Evolutionary conservation across 2,797 vertebrate genomes (phyloP), one percentile per base, ranked within the genome.

Genomic region (Eleutherodactylus coqui): DNA sequence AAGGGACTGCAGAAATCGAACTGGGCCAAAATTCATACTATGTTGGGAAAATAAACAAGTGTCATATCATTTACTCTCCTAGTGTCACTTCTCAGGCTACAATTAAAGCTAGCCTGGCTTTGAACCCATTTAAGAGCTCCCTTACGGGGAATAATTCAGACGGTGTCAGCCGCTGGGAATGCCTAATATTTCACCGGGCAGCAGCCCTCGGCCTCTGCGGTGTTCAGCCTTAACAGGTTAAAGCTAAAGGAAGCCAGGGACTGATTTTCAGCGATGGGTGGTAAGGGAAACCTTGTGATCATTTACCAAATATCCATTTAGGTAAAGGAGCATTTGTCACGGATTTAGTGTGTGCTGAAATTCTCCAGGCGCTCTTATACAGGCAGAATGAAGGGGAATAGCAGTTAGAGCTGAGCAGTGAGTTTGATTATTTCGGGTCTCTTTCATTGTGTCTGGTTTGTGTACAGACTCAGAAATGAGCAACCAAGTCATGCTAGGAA

Each of bases 231-330:
- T 75, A 75, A 84, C 86, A 76, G 70, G 86, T 87, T 87, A 81
- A 85, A 84, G 64, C 51, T 47, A 69, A 75, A 45, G 47, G 58
- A 80, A 84, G 53, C 82, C 70, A 58, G 82, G 70, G 82, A 79
- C 82, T 84, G 58, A 87, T 80, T 69, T 87, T 53, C 78, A 80
- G 69, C 43, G 70, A 87, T 87, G 86, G 86, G 82, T 60, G 86
- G 77, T 87, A 58, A 84, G 86, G 86, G 86, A 84, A 87, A 81
- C 86, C 82, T 75, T 14, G 76, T 72, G 86, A 87, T 87, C 82
- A 87, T 87, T 87, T 87, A 84, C 86, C 86, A 87, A 87, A 87
- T 87, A 87, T 87, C 86, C 86, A 87, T 87, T 87, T 87, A 87
- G 77, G 82, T 76, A 84, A 81, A 84, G 70, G 47, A 84, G 86